Conservation (phyloP, 2,113 vertebrate genomes). For the Connochaetes taurinus region DNA sequence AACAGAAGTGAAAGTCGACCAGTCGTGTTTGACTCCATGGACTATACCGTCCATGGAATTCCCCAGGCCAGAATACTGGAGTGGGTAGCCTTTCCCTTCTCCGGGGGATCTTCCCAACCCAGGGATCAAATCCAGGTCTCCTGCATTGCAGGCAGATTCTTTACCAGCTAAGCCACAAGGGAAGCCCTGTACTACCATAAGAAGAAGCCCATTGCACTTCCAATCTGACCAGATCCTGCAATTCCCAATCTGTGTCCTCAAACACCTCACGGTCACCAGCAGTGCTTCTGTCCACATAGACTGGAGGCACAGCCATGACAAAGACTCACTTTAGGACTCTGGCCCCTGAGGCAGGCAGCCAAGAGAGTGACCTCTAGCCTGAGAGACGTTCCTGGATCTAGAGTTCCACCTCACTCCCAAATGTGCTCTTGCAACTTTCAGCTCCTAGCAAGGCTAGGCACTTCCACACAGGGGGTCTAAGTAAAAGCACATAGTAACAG, state of each 20-base stretch:
- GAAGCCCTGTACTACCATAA: background rate
- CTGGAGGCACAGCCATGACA: background rate
- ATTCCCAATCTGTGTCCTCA: background rate
- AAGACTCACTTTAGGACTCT: background rate
- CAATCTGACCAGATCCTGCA: background rate
- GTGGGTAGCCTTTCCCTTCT: background rate
- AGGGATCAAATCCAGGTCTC: background rate
- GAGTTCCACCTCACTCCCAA: background rate
- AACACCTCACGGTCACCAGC: background rate
- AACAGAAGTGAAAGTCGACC: background rate
- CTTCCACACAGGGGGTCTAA: background rate
- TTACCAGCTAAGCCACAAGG: background rate
- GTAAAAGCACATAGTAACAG: background rate
- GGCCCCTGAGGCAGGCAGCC: background rate
- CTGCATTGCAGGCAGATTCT: background rate
- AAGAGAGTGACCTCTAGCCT: background rate
- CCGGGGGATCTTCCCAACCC: background rate
- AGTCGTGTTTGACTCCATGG: background rate
- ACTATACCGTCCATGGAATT: background rate
- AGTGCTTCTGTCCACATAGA: background rate
- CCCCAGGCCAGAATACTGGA: background rate
- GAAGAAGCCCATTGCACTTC: background rate
- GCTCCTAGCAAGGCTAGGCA: background rate
- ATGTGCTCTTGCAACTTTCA: background rate
- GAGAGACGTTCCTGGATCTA: background rate